phyloP scores from a whole-genome alignment of 2,888 invertebrate species.

The Mylabris sibirica region DNA sequence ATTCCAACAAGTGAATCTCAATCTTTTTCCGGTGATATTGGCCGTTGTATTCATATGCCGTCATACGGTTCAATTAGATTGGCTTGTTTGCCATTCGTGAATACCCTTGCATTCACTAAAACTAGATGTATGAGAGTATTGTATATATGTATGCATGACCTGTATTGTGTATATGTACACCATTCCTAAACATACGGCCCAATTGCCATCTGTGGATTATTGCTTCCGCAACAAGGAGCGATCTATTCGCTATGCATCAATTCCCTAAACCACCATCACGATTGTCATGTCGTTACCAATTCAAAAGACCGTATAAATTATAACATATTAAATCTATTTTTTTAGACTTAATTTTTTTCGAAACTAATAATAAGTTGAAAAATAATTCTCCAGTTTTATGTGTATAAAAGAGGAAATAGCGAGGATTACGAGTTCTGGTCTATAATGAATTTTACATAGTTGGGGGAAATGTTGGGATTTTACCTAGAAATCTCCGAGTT shows the following conservation, averaged over 20 bases:
- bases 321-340: background rate
- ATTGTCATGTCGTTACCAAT: no score
- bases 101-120: constrained; percentile 53
- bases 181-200: constrained; percentile 42
- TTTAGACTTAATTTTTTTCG: background rate
- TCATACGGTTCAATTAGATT: constrained; percentile 57
- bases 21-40: constrained; percentile 37
- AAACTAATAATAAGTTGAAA: background rate
- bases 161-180: constrained; percentile 42
- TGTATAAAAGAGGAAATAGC: background rate
- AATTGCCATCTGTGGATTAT: constrained; percentile 42
- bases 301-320: no score
- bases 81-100: constrained; percentile 54
- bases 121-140: constrained; percentile 55
- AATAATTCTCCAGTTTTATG: background rate
- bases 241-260: constrained; percentile 7
- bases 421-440: background rate
- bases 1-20: constrained; percentile 11
- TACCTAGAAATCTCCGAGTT: background rate
- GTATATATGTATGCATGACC: constrained; percentile 50
- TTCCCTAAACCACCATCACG: background rate
- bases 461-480: constrained; percentile 1
- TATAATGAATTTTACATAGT: constrained; percentile 3
- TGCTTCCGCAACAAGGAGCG: constrained; percentile 18
- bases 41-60: constrained; percentile 52